Base-by-base conservation (phyloP, 2,797 vertebrate genomes). In the Rhincodon typus region DNA sequence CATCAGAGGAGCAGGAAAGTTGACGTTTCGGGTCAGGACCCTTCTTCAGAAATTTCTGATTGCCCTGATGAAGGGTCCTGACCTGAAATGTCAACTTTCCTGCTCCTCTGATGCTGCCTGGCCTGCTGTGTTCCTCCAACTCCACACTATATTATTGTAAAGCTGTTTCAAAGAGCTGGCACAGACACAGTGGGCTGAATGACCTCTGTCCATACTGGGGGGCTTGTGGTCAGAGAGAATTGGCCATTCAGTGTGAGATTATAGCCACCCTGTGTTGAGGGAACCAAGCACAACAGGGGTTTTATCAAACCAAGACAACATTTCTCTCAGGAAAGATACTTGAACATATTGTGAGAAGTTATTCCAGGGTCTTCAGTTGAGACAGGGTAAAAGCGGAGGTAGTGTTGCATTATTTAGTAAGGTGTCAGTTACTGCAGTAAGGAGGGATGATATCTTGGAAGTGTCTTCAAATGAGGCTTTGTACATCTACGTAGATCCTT, bases 301-400 rank as follows among this genome's bases (percentile, higher is more conserved):
- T 0, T 70, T 3, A 19, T 8, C 13, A 27, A 30, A 7, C 0
- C 12, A 30, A 23, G 27, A 70, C 27, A 50, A 30, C 0, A 0
- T 77, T 34, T 67, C 50, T 87, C 53, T 77, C 0, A 27, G 38
- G 90, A 95, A 94, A 23, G 17, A 67, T 34, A 19, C 66, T 7
- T n/a, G 34, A 6, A 10, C 34, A 38, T 2, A 38, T 66, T 38
- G 57, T n/a, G 17, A 7, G n/a, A 91, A 57, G 57, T 62, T 57
- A 17, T 91, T n/a, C 66, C 5, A 57, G 57, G 34, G 46, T 50
- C 46, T 50, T 50, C 46, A 50, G 46, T 50, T 50, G 46, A 50
- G 46, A 50, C 46, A 50, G 46, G 46, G 46, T 50, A 50, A 3
- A 50, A 50, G 46, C 1, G 46, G 46, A 50, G 46, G 46, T 50